Percentiles rank a stretch among this genome's conserved stretches.
Conservation (phyloP, 2,113 vertebrate genomes). For the Menura novaehollandiae region DNA sequence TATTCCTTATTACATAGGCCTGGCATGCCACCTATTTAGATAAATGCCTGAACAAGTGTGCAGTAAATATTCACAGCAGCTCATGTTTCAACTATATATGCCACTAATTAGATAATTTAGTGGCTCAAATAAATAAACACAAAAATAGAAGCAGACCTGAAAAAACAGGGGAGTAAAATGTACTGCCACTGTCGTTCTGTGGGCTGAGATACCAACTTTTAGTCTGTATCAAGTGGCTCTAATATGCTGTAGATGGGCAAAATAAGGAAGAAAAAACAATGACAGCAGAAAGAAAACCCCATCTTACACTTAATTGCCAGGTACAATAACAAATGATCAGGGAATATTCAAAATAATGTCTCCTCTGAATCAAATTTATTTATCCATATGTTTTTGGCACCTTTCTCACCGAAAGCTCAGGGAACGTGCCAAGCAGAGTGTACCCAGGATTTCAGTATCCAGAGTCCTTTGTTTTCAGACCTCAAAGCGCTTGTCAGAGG, state of each 20-base stretch:
- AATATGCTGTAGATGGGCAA: not conserved
- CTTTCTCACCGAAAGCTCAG: not conserved
- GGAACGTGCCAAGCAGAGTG: not conserved
- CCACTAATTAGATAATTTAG: constrained; percentile 86
- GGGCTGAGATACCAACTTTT: not conserved
- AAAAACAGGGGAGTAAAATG: constrained; percentile 45
- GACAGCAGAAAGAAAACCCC: not conserved
- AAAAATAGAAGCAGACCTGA: constrained; percentile 62
- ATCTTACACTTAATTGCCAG: not conserved
- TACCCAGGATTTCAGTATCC: not conserved
- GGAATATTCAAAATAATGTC: not conserved
- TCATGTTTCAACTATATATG: constrained; percentile 78
- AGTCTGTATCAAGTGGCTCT: not conserved
- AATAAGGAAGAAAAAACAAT: not conserved
- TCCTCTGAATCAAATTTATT: rapidly evolving
- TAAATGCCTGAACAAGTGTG: constrained; percentile 79
- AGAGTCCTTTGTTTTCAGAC: not conserved
- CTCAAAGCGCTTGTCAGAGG: not conserved
- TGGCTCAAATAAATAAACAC: constrained; percentile 79
- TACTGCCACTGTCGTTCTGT: not conserved
- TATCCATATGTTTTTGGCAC: not conserved
- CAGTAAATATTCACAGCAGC: constrained; percentile 83
- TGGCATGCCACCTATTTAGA: constrained; percentile 83
- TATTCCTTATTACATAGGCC: constrained; percentile 80
- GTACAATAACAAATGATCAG: not conserved